Conservation (phyloP, 2,888 invertebrate species). For the Melitaea athalia region DNA sequence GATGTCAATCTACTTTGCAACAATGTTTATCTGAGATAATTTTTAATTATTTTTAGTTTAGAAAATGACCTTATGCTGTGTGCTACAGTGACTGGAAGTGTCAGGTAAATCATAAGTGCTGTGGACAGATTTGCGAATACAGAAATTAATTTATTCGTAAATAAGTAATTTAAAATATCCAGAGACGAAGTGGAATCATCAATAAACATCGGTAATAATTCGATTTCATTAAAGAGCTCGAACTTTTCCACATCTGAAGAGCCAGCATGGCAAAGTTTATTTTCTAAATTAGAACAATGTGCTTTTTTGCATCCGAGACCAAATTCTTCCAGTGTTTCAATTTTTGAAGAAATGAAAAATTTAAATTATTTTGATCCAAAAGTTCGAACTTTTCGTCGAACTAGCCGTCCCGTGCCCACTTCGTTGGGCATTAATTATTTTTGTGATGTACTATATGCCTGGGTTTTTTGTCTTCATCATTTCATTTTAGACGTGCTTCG, state of each 20-base stretch:
- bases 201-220: conserved; percentile 1
- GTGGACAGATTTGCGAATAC: background rate
- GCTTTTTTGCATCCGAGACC: background rate
- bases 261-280: conserved; percentile 4
- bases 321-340: conserved; percentile 12
- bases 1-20: background rate
- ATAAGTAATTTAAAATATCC: background rate
- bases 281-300: conserved; percentile 1
- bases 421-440: no score
- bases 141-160: background rate
- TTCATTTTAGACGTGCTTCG: no score
- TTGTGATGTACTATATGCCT: no score
- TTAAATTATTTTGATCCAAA: background rate
- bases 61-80: background rate
- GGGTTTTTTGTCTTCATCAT: no score
- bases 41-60: conserved; percentile 4
- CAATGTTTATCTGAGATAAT: background rate
- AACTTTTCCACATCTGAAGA: conserved; percentile 6
- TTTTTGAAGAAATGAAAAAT: conserved; percentile 16
- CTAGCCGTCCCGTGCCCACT: no score
- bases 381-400: no score
- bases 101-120: background rate
- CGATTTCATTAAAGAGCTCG: conserved; percentile 11
- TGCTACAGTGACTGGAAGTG: background rate
- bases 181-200: background rate